Percentiles rank a stretch among this genome's conserved stretches.
Evolutionary conservation across 1,140 invertebrate species (phyloP).

Genomic region (Ctenoplectra terminalis): DNA sequence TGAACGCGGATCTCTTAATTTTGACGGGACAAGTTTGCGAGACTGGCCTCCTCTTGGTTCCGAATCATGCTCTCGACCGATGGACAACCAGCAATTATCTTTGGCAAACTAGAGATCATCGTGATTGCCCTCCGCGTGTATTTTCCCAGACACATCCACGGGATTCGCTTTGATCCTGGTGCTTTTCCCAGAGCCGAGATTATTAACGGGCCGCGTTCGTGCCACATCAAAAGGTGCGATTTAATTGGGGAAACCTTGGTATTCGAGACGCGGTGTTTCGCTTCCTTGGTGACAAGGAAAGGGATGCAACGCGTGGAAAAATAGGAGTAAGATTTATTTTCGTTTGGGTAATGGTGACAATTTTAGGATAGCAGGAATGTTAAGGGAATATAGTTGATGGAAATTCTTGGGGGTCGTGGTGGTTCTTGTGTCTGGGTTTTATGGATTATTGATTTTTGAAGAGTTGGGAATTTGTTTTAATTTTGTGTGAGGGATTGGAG

Average conservation of each 20-base stretch:
- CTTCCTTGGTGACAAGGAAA: neutral
- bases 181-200: neutral
- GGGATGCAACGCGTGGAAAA: neutral
- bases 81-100: conserved; percentile 81
- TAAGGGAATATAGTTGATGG: no score
- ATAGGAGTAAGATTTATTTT: neutral
- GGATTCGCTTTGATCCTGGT: conserved; percentile 29
- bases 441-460: no score
- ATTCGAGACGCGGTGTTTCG: neutral
- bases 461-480: no score
- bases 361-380: no score
- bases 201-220: neutral
- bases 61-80: conserved; percentile 56
- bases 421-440: no score
- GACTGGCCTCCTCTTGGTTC: conserved; percentile 12
- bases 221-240: conserved; percentile 6
- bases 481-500: no score
- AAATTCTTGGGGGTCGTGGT: no score
- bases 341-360: no score
- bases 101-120: conserved; percentile 80
- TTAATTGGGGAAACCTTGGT: conserved; percentile 16
- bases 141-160: conserved; percentile 70
- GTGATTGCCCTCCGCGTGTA: conserved; percentile 75
- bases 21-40: conserved; percentile 73
- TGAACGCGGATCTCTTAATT: conserved; percentile 79